Percentiles rank a stretch among this genome's conserved stretches.
Conservation (phyloP, 2,888 invertebrate species). For the Slavum lentiscoides region DNA sequence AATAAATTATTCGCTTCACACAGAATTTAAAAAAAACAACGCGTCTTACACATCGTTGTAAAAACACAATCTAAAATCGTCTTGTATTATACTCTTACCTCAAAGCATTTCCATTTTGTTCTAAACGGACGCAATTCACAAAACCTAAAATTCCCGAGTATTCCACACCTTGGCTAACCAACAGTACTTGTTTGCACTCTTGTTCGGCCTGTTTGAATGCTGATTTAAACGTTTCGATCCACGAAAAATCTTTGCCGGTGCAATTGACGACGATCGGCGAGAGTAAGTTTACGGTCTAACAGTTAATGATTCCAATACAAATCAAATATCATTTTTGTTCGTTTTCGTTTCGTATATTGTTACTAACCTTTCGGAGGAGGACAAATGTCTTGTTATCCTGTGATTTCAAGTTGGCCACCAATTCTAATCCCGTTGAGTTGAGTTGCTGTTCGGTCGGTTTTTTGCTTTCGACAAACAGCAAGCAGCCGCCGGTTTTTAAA, state of each 20-base stretch:
- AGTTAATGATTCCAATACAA: not conserved
- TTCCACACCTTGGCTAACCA: constrained; percentile 72
- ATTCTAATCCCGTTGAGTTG: constrained; percentile 61
- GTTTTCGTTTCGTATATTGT: not conserved
- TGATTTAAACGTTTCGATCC: constrained; percentile 80
- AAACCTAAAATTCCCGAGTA: constrained; percentile 81
- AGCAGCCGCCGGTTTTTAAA: constrained; percentile 71
- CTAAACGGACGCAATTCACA: constrained; percentile 84
- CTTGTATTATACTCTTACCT: constrained; percentile 62
- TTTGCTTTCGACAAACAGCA: constrained; percentile 73
- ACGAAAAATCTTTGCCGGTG: constrained; percentile 71
- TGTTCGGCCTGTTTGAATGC: constrained; percentile 71
- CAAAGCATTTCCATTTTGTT: constrained; percentile 78
- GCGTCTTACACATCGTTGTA: no score
- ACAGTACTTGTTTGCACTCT: constrained; percentile 67
- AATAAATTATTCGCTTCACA: no score
- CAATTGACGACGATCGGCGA: constrained; percentile 66
- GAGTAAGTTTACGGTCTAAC: constrained; percentile 57
- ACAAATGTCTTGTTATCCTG: constrained; percentile 64
- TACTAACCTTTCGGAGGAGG: constrained; percentile 66
- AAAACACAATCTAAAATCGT: not conserved
- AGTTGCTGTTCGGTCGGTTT: constrained; percentile 57
- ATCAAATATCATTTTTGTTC: not conserved
- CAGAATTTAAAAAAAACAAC: no score
- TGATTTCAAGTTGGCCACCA: constrained; percentile 69